Conservation (phyloP, 2,113 vertebrate genomes). For the Monopterus albus region DNA sequence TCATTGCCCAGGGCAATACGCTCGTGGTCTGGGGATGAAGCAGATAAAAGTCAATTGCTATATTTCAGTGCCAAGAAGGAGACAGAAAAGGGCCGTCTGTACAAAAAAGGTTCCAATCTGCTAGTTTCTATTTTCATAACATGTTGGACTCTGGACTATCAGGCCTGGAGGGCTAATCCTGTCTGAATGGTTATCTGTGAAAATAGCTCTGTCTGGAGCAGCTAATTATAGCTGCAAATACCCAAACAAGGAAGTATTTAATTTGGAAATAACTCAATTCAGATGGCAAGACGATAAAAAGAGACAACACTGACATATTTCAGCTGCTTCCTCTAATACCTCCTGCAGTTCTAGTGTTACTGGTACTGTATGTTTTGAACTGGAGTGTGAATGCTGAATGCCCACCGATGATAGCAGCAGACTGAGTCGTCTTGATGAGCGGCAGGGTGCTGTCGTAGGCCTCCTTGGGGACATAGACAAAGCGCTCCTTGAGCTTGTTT, state of each 20-base stretch:
- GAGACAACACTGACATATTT: not conserved
- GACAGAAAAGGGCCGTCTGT: constrained; percentile 11
- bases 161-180: not conserved
- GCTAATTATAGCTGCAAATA: not conserved
- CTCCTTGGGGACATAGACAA: constrained; percentile 96
- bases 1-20: constrained; percentile 96
- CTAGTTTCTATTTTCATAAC: constrained; percentile 25
- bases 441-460: constrained; percentile 97
- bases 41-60: not conserved
- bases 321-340: not conserved
- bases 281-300: not conserved
- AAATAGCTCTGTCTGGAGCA: not conserved
- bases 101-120: not conserved
- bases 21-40: constrained; percentile 89
- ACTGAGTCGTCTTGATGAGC: constrained; percentile 98
- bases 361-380: not conserved
- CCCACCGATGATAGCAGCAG: constrained; percentile 88
- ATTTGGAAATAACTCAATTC: not conserved
- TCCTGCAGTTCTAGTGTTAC: not conserved
- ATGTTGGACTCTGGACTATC: not conserved
- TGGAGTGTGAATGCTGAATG: no score
- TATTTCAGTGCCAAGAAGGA: not conserved
- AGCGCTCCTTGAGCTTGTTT: constrained; percentile 97
- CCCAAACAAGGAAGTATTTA: not conserved
- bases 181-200: not conserved